phyloP scores from a whole-genome alignment of 1,140 invertebrate genomes.

The Triops cancriformis region DNA sequence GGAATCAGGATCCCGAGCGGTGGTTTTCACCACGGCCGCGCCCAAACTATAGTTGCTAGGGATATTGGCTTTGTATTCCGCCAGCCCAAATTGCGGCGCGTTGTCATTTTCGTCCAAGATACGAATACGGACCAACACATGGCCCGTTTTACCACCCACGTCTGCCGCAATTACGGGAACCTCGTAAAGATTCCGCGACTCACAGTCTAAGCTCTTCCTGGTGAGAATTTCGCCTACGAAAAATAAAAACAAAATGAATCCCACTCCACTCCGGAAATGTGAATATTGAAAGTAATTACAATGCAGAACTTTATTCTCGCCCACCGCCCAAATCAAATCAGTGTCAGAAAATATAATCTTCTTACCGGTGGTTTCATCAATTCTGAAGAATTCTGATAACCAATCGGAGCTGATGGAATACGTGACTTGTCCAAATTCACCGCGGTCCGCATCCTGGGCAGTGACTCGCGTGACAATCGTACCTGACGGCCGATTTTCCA shows the following conservation, averaged over 20 bases:
- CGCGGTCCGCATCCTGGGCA: slow-evolving; percentile 70
- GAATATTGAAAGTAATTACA: slow-evolving; percentile 24
- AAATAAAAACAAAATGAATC: neutral
- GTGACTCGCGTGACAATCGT: slow-evolving; percentile 42
- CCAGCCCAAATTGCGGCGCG: slow-evolving; percentile 63
- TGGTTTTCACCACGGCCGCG: slow-evolving; percentile 56
- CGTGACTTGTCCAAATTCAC: slow-evolving; percentile 64
- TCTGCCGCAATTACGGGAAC: slow-evolving; percentile 77
- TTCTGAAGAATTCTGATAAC: slow-evolving; percentile 63
- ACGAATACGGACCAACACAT: slow-evolving; percentile 64
- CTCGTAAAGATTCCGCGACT: slow-evolving; percentile 61
- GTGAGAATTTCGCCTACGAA: slow-evolving; percentile 64
- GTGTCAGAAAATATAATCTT: slow-evolving; percentile 1
- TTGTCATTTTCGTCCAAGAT: slow-evolving; percentile 84
- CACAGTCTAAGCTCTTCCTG: slow-evolving; percentile 66
- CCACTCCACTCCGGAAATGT: neutral
- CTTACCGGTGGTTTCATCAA: slow-evolving; percentile 57
- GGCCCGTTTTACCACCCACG: slow-evolving; percentile 69
- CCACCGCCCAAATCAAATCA: neutral
- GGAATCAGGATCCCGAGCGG: slow-evolving; percentile 59
- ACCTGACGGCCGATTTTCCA: slow-evolving; percentile 42
- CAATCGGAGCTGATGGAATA: slow-evolving; percentile 74
- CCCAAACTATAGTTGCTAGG: slow-evolving; percentile 52
- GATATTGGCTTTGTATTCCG: slow-evolving; percentile 69
- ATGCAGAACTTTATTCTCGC: too few species aligned